Conservation (phyloP, 2,113 vertebrate species). For the Talpa occidentalis region DNA sequence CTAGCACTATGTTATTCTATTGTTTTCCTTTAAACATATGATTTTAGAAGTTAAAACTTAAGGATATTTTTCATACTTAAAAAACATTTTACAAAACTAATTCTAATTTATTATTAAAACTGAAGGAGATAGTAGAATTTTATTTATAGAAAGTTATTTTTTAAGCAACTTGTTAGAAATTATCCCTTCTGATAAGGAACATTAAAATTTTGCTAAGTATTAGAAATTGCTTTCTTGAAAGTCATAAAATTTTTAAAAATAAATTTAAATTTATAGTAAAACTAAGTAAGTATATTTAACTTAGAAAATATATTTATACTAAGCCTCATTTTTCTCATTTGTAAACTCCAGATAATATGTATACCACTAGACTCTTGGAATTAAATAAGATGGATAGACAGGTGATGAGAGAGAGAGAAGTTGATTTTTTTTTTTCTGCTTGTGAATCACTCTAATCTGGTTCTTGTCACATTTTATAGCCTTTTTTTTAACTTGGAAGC, state of each 20-base stretch:
- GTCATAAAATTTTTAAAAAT: neutral
- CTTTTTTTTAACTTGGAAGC: neutral
- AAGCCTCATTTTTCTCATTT: neutral
- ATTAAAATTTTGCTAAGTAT: neutral
- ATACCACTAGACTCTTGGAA: neutral
- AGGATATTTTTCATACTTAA: neutral
- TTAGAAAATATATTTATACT: neutral
- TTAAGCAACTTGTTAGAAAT: neutral
- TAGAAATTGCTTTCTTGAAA: neutral
- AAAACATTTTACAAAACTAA: slow-evolving; percentile 1
- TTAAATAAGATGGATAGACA: neutral
- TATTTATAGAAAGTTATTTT: neutral
- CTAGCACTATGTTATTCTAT: neutral
- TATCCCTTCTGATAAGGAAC: neutral
- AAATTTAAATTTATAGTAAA: neutral
- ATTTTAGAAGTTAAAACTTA: neutral
- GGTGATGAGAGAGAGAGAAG: neutral
- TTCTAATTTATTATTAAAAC: slow-evolving; percentile 50
- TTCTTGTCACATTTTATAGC: neutral
- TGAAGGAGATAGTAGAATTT: neutral
- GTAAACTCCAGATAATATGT: neutral
- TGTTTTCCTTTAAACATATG: neutral
- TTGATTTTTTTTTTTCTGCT: neutral
- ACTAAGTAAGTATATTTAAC: neutral
- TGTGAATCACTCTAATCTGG: neutral